Evolutionary conservation across 2,113 vertebrate genomes (phyloP).

Genomic region (Laticauda colubrina): DNA sequence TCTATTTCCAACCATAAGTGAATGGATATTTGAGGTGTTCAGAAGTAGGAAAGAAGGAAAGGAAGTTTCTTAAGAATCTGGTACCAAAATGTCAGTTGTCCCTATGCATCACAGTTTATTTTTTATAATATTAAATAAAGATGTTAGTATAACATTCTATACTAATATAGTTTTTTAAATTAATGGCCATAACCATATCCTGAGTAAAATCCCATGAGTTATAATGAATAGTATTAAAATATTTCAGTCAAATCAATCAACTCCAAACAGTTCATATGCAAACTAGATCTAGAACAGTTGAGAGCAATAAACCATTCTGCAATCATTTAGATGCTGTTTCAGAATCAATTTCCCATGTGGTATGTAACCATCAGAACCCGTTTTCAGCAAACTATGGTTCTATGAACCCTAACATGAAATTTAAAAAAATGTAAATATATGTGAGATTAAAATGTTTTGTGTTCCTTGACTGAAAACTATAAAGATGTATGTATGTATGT

Average conservation of each 20-base stretch:
- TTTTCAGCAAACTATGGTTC: neutral
- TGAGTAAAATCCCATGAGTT: neutral
- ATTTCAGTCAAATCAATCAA: slow-evolving; percentile 2
- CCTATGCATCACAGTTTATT: neutral
- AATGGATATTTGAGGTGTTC: neutral
- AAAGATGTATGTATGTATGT: neutral
- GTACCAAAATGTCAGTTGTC: neutral
- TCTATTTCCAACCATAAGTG: neutral
- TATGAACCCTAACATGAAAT: neutral
- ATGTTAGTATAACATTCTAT: neutral
- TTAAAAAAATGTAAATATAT: neutral
- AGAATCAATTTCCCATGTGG: neutral
- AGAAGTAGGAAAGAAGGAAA: neutral
- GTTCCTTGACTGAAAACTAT: neutral
- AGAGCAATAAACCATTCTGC: neutral
- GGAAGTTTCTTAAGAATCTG: neutral
- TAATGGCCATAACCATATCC: neutral
- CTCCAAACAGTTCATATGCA: neutral
- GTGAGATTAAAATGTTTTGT: neutral
- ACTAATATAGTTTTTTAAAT: neutral
- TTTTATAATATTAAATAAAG: neutral
- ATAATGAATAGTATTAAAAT: neutral
- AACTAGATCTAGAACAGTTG: neutral
- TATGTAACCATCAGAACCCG: neutral
- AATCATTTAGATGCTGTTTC: neutral